phyloP scores from a whole-genome alignment of 2,888 invertebrate genomes.

The Periphyllus acericola region DNA sequence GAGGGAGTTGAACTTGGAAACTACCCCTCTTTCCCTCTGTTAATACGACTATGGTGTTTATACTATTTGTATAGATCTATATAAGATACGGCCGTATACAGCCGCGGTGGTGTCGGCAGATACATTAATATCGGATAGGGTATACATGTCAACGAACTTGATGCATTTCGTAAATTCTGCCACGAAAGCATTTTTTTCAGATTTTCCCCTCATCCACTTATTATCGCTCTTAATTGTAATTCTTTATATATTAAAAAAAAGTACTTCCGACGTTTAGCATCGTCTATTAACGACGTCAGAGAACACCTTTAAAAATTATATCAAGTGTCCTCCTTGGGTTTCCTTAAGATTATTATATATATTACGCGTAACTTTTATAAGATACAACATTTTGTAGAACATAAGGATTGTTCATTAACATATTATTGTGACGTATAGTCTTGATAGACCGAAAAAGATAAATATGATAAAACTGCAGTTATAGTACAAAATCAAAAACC shows the following conservation, averaged over 20 bases:
- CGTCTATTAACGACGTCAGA: slow-evolving; percentile 14
- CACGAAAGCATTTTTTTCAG: slow-evolving; percentile 17
- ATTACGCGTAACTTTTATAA: background rate
- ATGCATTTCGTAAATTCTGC: background rate
- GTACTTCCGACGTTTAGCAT: slow-evolving; percentile 7
- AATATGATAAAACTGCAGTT: background rate
- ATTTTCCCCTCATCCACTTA: slow-evolving; percentile 16
- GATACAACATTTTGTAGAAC: slow-evolving; percentile 1
- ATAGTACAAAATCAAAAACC: background rate
- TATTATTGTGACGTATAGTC: background rate
- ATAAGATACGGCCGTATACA: background rate
- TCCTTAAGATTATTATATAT: background rate
- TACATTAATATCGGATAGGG: background rate
- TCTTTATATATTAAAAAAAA: slow-evolving; percentile 10
- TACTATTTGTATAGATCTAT: background rate
- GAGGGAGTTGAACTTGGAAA: background rate
- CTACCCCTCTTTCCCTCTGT: background rate
- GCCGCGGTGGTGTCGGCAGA: background rate
- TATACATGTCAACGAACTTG: background rate
- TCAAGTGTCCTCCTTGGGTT: background rate
- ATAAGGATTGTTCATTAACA: background rate
- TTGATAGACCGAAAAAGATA: background rate
- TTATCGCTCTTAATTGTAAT: slow-evolving; percentile 30
- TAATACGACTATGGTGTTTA: background rate
- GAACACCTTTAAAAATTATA: slow-evolving; percentile 8